Conservation (phyloP, 30 jellyfish, hydroid and myxozoan genomes). For the Clytia hemisphaerica region DNA sequence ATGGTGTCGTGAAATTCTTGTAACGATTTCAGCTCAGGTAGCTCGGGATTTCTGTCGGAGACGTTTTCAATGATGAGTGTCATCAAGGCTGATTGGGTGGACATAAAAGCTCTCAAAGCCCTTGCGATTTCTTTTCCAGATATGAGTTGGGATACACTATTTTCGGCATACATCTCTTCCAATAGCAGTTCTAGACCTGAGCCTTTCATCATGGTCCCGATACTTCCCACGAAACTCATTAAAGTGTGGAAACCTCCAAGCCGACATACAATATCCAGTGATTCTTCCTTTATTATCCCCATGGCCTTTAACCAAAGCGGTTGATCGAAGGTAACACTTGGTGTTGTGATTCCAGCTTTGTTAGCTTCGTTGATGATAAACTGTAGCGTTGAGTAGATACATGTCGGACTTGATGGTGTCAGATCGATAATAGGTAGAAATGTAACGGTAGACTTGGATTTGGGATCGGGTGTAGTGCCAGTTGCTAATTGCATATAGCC, state of each 20-base stretch:
- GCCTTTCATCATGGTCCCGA: conserved; percentile 29
- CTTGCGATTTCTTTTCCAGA: conserved; percentile 22
- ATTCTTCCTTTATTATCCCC: conserved; percentile 6
- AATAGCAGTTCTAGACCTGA: conserved; percentile 33
- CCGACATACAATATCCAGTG: conserved; percentile 23
- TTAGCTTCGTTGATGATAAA: conserved; percentile 11
- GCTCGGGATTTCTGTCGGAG: neutral
- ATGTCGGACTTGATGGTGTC: too few relatives aligned
- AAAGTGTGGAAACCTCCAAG: conserved; percentile 40
- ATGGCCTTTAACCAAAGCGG: conserved; percentile 46
- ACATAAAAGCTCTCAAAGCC: neutral
- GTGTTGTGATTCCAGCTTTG: conserved; percentile 11
- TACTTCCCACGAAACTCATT: conserved; percentile 33
- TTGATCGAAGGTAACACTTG: conserved; percentile 39
- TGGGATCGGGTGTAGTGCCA: too few relatives aligned
- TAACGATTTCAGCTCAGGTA: neutral
- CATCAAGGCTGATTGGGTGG: conserved; percentile 3
- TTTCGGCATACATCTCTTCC: conserved; percentile 31
- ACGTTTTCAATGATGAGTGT: neutral
- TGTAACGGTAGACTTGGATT: too few relatives aligned
- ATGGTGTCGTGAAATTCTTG: neutral
- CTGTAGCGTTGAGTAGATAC: conserved; percentile 21
- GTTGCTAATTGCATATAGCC: too few relatives aligned
- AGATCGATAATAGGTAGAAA: too few relatives aligned
- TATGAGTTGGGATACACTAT: conserved; percentile 12